These are phyloP conservation scores for Drosophila merina DNA, from an alignment of 2,888 invertebrate species.

Conservation along the genomic window DNA sequence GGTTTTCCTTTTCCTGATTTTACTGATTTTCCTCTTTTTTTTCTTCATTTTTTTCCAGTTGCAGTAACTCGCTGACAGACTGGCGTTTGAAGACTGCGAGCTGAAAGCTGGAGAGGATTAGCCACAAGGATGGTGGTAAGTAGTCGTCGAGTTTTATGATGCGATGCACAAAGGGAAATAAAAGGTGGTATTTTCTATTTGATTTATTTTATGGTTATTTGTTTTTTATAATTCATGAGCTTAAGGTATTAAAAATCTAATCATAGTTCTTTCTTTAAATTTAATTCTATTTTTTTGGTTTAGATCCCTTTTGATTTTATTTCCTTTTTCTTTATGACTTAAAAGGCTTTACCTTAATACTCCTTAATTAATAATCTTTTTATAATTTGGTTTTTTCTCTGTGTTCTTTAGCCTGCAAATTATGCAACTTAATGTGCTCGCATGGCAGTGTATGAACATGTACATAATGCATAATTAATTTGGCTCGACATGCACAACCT, in stretches of 20 bases:
- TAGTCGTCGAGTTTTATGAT: constrained; percentile 25
- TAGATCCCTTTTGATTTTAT: not conserved
- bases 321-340: not conserved
- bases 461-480: constrained; percentile 78
- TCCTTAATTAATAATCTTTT: not conserved
- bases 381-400: constrained; percentile 5
- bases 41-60: constrained; percentile 2
- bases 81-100: not conserved
- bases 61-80: constrained; percentile 14
- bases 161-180: not conserved
- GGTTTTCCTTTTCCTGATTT: constrained; percentile 7
- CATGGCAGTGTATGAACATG: constrained; percentile 52
- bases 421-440: constrained; percentile 78
- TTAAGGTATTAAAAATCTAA: too few species aligned
- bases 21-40: not conserved
- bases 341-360: not conserved
- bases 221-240: too few species aligned
- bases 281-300: not conserved
- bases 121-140: constrained; percentile 52
- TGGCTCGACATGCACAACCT: constrained; percentile 77
- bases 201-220: too few species aligned
- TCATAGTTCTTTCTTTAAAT: not conserved
- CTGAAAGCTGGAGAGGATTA: constrained; percentile 26
- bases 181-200: too few species aligned
- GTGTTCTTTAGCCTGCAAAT: constrained; percentile 40